Base-by-base conservation (phyloP, 53 echinoderm and acorn worm species). In the Antedon mediterranea region DNA sequence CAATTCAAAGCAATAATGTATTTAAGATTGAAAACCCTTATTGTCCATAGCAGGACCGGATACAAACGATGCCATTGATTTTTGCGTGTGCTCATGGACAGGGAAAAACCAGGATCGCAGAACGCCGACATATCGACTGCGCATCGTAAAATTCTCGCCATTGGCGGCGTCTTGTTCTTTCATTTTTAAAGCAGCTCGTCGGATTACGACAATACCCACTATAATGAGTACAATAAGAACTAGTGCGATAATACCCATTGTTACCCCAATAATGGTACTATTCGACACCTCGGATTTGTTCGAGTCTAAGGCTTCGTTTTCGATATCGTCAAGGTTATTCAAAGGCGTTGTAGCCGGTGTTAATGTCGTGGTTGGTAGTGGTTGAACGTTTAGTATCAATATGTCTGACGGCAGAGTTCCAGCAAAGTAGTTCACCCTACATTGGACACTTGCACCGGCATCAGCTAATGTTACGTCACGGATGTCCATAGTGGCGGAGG, bases 31-130 rank as follows among this genome's bases (percentile, higher is more conserved):
- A 26, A 57, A 57, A 26, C 15, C 57, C 23, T 57, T 57, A 18
- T 57, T 57, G 23, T 57, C 57, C 57, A 18, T 57, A 3, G 57
- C 14, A 15, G 57, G 57, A 18, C 57, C 57, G 20, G 23, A 13
- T 18, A 8, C 57, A 57, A 57, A 57, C 23, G 57, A 57, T 13
- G 57, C 57, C 57, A 89, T 86, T 28, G 83, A 83, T 71, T 76
- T 78, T 71, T 88, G 80, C 0, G 93, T 93, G 73, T 82, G 80
- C 70, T 73, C 75, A 76, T 93, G 93, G 28, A 93, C 90, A 0
- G 93, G 93, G 30, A 81, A 87, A 34, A 93, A 82, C 93, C 93
- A 93, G 28, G 93, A 90, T 28, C 87, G 87, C 3, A 84, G 84
- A 32, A 90, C 76, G 23, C 85, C 82, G 34, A 93, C 89, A 72